These are phyloP conservation scores for Apodemus speciosus DNA, from an alignment of 2,113 vertebrate genomes.

Conservation along the genomic window DNA sequence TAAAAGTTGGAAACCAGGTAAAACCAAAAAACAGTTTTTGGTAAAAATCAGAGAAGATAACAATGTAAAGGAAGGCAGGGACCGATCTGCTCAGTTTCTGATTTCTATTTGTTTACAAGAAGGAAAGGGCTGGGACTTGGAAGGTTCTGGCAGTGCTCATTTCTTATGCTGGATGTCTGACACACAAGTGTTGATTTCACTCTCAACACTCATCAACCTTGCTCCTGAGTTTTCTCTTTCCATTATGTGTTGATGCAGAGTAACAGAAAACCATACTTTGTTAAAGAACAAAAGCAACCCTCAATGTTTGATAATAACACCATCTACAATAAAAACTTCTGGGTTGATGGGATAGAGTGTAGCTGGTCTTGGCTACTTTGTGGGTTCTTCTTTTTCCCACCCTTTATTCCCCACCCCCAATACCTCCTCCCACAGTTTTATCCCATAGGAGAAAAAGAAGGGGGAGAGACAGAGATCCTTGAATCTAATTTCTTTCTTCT, in stretches of 20 bases:
- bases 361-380: neutral
- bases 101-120: neutral
- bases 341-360: neutral
- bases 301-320: neutral
- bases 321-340: neutral
- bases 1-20: neutral
- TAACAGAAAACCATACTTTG: constrained; percentile 23
- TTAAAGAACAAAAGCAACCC: neutral
- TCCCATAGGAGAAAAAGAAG: neutral
- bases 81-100: neutral
- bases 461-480: neutral
- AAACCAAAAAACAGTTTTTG: neutral
- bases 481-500: neutral
- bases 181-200: neutral
- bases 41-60: neutral
- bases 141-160: neutral
- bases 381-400: neutral
- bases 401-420: neutral
- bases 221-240: neutral
- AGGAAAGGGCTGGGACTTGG: neutral
- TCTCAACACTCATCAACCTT: neutral
- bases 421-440: no score
- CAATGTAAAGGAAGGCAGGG: constrained; percentile 2
- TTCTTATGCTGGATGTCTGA: neutral
- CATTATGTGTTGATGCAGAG: neutral